Evolutionary conservation across 2,888 invertebrate genomes (phyloP).

Genomic region (Polymixis lichenea): DNA sequence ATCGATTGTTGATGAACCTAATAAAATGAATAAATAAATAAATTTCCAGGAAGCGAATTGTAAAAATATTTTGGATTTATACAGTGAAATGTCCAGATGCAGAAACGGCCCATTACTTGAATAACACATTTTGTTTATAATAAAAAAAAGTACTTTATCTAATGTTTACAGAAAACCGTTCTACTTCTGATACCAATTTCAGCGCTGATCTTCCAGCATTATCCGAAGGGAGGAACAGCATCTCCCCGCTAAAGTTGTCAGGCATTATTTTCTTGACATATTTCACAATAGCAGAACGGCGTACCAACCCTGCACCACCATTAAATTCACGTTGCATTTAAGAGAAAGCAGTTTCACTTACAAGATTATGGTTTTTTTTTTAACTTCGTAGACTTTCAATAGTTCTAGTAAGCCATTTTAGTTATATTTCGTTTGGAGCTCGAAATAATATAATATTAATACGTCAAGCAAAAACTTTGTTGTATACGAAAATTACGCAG

Average conservation of each 20-base stretch:
- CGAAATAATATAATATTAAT: too few relatives aligned
- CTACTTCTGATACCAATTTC: conserved; percentile 36
- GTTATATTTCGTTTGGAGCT: too few relatives aligned
- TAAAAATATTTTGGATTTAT: not conserved
- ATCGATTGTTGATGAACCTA: too few relatives aligned
- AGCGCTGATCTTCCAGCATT: conserved; percentile 63
- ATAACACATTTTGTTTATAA: not conserved
- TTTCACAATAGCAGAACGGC: conserved; percentile 79
- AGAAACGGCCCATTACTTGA: not conserved
- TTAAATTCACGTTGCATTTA: conserved; percentile 75
- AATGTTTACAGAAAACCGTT: not conserved
- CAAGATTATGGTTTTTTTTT: conserved; percentile 26
- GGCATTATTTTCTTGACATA: conserved; percentile 85
- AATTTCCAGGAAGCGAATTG: too few relatives aligned
- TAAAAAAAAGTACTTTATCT: too few relatives aligned
- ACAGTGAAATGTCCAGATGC: not conserved
- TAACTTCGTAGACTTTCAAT: conserved; percentile 2
- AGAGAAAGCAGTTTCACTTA: conserved; percentile 62
- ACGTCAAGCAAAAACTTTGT: too few relatives aligned
- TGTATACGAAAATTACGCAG: too few relatives aligned
- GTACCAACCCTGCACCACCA: conserved; percentile 74
- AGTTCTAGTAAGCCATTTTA: not conserved
- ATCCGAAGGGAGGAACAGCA: conserved; percentile 68
- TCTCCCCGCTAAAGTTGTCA: conserved; percentile 70
- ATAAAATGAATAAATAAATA: too few relatives aligned